Evolutionary conservation across 1,140 invertebrate species (phyloP), one percentile per base, ranked within the genome.

Genomic region (Drosophila mayri): DNA sequence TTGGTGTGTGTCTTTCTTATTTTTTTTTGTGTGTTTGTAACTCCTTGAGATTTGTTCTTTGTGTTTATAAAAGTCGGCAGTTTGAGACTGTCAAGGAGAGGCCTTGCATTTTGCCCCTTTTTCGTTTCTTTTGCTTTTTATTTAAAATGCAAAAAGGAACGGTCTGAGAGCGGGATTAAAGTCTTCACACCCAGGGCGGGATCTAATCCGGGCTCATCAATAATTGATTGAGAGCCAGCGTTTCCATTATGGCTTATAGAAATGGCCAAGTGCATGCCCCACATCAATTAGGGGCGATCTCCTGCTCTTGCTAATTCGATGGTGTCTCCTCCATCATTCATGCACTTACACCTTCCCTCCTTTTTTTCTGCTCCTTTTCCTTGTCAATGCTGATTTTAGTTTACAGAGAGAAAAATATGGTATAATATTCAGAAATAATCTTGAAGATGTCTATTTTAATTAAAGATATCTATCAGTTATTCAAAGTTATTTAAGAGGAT

Each of bases 161-260:
- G 44, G 61, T 38, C 52, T 66, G 58, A 61, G 30, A 20, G 30
- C 47, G 30, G 70, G 70, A 72, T 73, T 73, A 73, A 41, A 43
- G 52, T n/a, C 22, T 72, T 72, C 66, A 72, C 68, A 72, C 68
- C 66, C 28, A 38, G 44, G 37, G 22, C 67, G 35, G 67, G 43
- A 72, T 71, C 66, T 71, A 59, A 73, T 73, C 70, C 44, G 44
- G 18, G 54, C 70, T 60, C 70, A 73, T 73, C 70, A 73, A 73
- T 73, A 73, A 73, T 73, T 73, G 70, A 73, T 73, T 73, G 67
- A 60, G 68, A 72, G 67, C 70, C 35, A 50, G 70, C 43, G 43
- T 60, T 60, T 50, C 67, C 70, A 72, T 72, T 73, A 73, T 60
- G 67, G 70, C 54, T 60, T 43, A 60, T 60, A 60, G 67, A 72